Evolutionary conservation across 2,797 vertebrate genomes (phyloP), one percentile per base, ranked within the genome.

Genomic region (Synaphobranchus kaupii): DNA sequence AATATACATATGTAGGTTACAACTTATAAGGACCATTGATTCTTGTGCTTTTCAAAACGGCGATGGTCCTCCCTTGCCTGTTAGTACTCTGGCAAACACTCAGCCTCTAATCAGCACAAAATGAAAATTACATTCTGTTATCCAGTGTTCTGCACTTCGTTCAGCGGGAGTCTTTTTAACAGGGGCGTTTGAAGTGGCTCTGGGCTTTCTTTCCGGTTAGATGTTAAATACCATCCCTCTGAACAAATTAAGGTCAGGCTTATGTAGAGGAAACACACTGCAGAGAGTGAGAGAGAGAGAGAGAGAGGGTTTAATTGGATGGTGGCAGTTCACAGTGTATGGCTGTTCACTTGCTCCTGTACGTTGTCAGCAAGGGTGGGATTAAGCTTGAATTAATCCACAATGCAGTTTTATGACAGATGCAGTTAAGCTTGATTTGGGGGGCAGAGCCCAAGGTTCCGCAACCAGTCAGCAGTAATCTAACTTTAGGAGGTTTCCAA

Each of bases 141-240:
- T 85, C 22, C 39, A 4, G 25, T 66, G 34, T 50, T 84, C 47
- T 84, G 52, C 28, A 58, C 83, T 84, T 47, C 63, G 34, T 20
- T 31, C 39, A 85, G 58, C 84, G 7, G 84, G 84, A 52, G 58
- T 50, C 84, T 85, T 86, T 91, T 90, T 92, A 87, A 88, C 91
- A 91, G 44, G 71, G 5, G 22, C 9, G 87, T 89, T 85, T 84
- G 86, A 92, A 88, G 84, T 82, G 58, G 28, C 50, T 68, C 63
- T 12, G 25, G 44, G 22, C 63, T 48, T 48, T 68, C 44, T 90
- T 88, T 88, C 15, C 87, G 39, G 58, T n/a, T 60, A 87, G 83
- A 89, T 91, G 91, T 91, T 89, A 90, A 90, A 90, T 90, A 31
- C 80, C 34, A 81, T 80, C 13, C 60, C 60, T 86, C 52, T 86